Evolutionary conservation across 2,888 invertebrate species (phyloP), one percentile per base, ranked within the genome.

Genomic region (Dasypogon diadema): DNA sequence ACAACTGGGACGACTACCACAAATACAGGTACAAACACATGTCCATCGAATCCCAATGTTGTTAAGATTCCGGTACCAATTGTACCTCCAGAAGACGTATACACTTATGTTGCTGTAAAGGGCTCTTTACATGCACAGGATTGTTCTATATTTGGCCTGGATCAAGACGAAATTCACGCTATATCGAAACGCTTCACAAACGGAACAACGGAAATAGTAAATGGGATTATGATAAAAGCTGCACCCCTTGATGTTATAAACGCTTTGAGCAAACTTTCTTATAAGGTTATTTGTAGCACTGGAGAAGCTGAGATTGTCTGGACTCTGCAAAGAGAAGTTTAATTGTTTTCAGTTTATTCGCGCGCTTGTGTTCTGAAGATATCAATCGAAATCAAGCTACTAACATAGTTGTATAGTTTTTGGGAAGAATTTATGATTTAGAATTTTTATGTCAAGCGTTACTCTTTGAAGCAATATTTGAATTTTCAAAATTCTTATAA

Each of bases 241-340:
- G 87, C 91, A 82, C 92, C 93, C 24, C 85, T 94, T 79, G 86
- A 88, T 79, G 89, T 92, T 80, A 89, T 95, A 74, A 95, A 95
- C 83, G 89, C 92, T 48, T 86, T 95, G 80, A 90, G 92, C 75
- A 91, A 92, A 84, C 88, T 94, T 79, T 93, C 94, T 75, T 95
- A 94, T 84, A 91, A 90, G 83, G 91, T 95, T 56, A 87, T 93
- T 78, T 90, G 91, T 81, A 92, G 91, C 84, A 92, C 93, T 78
- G 94, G 94, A 14, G 94, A 94, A 83, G 88, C 92, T 21, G 94
- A 94, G 87, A 91, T 93, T 81, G 91, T 92, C 80, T 95, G 94
- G 94, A 95, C 94, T 56, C 88, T 95, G 87, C 92, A 92, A 83
- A 90, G 94, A 82, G 93, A 94, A 85, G 84, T 91, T 81, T 60